Evolutionary conservation across 2,888 invertebrate species (phyloP).

Genomic region (Rhingia campestris): DNA sequence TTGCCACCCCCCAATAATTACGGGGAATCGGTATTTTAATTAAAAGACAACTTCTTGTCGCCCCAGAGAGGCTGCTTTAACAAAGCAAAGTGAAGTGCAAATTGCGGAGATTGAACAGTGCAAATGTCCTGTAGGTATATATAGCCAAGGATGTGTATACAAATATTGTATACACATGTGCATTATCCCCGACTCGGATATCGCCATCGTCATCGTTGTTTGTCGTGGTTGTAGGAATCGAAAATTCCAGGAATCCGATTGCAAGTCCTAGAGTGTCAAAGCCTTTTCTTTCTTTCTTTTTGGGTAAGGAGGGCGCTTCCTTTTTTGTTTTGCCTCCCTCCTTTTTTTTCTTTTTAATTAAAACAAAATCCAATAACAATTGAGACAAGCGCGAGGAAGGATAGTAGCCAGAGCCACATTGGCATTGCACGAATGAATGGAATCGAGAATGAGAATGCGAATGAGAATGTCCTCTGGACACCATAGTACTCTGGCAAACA

Average conservation of each 20-base stretch:
- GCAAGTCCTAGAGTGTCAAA: conserved; percentile 61
- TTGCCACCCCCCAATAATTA: conserved; percentile 61
- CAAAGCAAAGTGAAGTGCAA: conserved; percentile 56
- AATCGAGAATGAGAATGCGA: conserved; percentile 37
- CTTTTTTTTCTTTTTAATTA: conserved; percentile 69
- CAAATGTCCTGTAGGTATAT: conserved; percentile 4
- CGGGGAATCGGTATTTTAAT: conserved; percentile 69
- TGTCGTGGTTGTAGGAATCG: conserved; percentile 15
- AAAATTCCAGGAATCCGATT: conserved; percentile 61
- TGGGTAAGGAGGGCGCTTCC: neutral
- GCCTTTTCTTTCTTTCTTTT: conserved; percentile 20
- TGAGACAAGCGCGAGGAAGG: conserved; percentile 39
- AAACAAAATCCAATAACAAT: conserved; percentile 74
- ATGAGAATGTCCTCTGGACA: conserved; percentile 52
- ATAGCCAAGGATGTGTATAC: neutral
- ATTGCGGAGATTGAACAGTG: conserved; percentile 32
- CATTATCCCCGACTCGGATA: conserved; percentile 15
- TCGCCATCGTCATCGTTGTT: neutral
- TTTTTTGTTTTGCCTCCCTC: conserved; percentile 1
- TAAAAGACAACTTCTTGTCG: conserved; percentile 67
- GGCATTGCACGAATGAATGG: conserved; percentile 63
- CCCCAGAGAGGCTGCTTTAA: conserved; percentile 32
- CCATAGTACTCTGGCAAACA: neutral
- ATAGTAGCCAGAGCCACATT: conserved; percentile 22
- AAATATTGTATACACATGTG: neutral